These are phyloP conservation scores for Poeciliopsis infans DNA, from an alignment of 2,797 vertebrate genomes.

Conservation along the genomic window DNA sequence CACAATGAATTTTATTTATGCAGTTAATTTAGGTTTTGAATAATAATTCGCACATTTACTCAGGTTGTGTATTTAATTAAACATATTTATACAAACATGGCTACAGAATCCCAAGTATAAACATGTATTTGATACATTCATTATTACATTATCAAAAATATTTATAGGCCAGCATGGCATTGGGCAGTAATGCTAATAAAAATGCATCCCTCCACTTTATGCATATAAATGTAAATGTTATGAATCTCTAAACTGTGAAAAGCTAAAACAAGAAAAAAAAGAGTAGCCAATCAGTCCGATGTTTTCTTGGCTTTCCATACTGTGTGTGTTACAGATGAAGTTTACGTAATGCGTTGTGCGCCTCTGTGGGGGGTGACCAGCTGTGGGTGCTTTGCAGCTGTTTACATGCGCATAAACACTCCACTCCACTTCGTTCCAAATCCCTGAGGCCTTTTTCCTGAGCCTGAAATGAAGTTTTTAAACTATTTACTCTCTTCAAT, in stretches of 20 bases:
- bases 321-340: not conserved
- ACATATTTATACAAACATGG: not conserved
- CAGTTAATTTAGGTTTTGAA: not conserved
- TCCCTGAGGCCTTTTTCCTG: conserved; percentile 36
- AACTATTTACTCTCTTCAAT: conserved; percentile 49
- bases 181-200: not conserved
- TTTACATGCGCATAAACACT: conserved; percentile 70
- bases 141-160: too few species aligned
- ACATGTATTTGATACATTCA: too few species aligned
- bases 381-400: conserved; percentile 49
- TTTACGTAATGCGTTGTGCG: conserved; percentile 36
- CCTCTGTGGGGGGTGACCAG: conserved; percentile 64
- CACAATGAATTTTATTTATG: not conserved
- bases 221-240: not conserved
- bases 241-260: not conserved
- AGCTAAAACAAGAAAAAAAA: not conserved
- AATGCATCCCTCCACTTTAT: not conserved
- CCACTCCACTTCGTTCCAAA: conserved; percentile 27
- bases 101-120: too few species aligned
- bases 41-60: not conserved
- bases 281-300: not conserved
- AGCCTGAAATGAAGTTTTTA: conserved; percentile 32
- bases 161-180: too few species aligned
- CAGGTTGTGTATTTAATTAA: not conserved
- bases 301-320: not conserved